These are phyloP conservation scores for Laticauda laticaudata DNA, from an alignment of 2,113 vertebrate genomes.

Conservation along the genomic window DNA sequence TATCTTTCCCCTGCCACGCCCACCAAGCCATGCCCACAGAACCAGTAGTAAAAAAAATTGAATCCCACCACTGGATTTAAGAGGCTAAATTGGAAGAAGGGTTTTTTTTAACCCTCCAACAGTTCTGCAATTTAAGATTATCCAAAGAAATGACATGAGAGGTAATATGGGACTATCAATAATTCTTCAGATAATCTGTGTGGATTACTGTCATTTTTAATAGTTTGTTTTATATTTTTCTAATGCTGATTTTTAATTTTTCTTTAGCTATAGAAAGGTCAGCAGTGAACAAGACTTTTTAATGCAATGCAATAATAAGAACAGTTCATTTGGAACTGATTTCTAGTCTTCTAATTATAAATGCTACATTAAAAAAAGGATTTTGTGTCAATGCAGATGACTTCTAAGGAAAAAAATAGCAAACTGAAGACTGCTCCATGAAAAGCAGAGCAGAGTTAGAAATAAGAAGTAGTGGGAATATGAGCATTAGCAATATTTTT, in stretches of 20 bases:
- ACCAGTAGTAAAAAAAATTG: no score
- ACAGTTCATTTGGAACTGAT: background rate
- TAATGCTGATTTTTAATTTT: background rate
- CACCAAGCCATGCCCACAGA: no score
- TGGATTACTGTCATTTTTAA: background rate
- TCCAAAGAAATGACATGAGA: background rate
- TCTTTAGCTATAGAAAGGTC: background rate
- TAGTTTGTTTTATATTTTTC: background rate
- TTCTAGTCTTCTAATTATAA: background rate
- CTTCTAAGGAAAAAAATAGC: background rate
- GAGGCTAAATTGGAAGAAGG: background rate
- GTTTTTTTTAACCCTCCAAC: background rate
- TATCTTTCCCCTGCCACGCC: no score
- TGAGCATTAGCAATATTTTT: no score
- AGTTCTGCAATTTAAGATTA: background rate
- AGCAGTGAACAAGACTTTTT: background rate
- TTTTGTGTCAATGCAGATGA: background rate
- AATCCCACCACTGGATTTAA: background rate
- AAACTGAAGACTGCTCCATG: background rate
- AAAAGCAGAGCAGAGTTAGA: background rate
- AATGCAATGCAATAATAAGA: background rate
- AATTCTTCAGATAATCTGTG: background rate
- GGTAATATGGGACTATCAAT: background rate
- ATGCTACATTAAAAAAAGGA: background rate
- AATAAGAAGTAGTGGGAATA: no score